Percentiles rank a stretch among this genome's conserved stretches.
Evolutionary conservation across 2,888 invertebrate genomes (phyloP).

Genomic region (Zaprionus bogoriensis): DNA sequence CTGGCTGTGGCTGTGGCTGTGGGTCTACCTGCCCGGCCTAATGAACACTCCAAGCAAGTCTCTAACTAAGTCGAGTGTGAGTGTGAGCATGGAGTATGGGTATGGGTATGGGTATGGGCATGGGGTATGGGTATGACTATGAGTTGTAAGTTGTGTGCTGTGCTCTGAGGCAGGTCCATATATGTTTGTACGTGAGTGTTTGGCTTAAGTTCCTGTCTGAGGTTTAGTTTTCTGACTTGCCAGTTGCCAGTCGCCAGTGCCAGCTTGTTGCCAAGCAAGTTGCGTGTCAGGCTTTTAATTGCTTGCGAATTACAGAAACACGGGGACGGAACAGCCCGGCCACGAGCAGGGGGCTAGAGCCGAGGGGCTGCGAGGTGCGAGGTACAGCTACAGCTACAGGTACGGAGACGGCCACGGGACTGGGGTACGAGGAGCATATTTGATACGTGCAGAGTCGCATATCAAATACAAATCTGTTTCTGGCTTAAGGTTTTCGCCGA

Average conservation of each 20-base stretch:
- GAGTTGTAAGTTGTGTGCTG: conserved; percentile 33
- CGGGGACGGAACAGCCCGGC: conserved; percentile 20
- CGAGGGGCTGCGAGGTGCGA: too few relatives aligned
- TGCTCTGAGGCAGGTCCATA: conserved; percentile 18
- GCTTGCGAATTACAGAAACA: conserved; percentile 68
- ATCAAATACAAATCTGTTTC: conserved; percentile 49
- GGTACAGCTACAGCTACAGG: too few relatives aligned
- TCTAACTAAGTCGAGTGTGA: conserved; percentile 12
- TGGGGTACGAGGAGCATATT: conserved; percentile 37
- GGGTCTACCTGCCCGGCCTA: conserved; percentile 48
- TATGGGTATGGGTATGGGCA: conserved; percentile 4
- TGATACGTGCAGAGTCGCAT: conserved; percentile 55
- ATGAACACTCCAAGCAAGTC: conserved; percentile 45
- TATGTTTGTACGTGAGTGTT: conserved; percentile 25
- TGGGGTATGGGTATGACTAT: conserved; percentile 12
- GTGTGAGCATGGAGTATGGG: background rate
- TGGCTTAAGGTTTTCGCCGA: conserved; percentile 37
- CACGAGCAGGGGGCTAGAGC: background rate
- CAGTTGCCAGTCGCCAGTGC: too few relatives aligned
- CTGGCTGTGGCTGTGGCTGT: background rate
- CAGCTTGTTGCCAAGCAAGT: conserved; percentile 62
- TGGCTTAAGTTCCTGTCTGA: conserved; percentile 55
- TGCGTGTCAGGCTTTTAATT: conserved; percentile 62
- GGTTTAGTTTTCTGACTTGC: conserved; percentile 39
- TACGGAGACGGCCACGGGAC: too few relatives aligned